phyloP scores from a whole-genome alignment of 2,797 vertebrate species.

The Typhlichthys eigenmanni region DNA sequence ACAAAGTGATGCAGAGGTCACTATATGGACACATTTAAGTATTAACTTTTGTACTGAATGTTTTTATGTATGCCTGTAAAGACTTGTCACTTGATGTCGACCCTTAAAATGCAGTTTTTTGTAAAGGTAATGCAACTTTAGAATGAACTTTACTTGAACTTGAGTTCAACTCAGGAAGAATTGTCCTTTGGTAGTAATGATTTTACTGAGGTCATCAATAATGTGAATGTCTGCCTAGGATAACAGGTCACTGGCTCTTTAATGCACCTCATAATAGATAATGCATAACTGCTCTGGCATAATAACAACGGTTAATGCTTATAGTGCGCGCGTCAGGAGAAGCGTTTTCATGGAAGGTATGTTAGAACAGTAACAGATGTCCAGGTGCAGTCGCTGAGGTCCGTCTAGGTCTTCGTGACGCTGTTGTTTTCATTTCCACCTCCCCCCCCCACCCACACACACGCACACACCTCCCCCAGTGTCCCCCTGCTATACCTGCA shows the following conservation, averaged over 20 bases:
- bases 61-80: no score
- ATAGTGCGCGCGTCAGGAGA: no score
- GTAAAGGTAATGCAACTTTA: background rate
- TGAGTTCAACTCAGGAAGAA: background rate
- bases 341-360: background rate
- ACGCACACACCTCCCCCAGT: slow-evolving; percentile 59
- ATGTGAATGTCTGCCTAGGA: no score
- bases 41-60: no score
- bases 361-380: background rate
- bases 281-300: no score
- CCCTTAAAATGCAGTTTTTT: no score
- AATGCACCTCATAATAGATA: no score
- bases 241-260: no score
- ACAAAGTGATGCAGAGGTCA: background rate
- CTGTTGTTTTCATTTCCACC: no score
- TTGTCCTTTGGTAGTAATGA: background rate
- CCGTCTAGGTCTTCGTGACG: background rate
- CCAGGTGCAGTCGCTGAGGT: slow-evolving; percentile 1
- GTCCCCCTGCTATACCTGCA: slow-evolving; percentile 88
- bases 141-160: background rate
- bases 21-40: no score
- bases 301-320: no score
- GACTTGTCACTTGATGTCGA: no score
- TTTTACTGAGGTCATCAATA: background rate
- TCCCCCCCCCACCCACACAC: background rate